Percentiles rank a stretch among this genome's conserved stretches.
Conservation (phyloP, 2,888 invertebrate species). For the Drosophila tanythrix region DNA sequence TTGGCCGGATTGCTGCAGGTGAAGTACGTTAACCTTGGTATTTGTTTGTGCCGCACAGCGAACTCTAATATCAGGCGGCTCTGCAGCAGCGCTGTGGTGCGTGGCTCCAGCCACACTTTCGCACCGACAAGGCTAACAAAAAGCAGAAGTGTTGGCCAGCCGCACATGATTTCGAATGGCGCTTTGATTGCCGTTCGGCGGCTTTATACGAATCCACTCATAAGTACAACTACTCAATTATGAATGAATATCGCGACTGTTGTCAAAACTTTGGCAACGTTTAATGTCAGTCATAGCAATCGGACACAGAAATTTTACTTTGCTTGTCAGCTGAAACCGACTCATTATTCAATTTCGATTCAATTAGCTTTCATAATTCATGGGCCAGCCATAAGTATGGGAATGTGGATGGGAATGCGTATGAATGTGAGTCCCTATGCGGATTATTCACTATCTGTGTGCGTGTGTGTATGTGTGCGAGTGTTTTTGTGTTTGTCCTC, state of each 20-base stretch:
- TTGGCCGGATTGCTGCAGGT: constrained; percentile 75
- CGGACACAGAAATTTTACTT: constrained; percentile 71
- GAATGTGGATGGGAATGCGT: constrained; percentile 37
- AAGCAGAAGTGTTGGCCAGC: constrained; percentile 9
- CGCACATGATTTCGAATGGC: constrained; percentile 26
- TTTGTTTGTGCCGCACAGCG: constrained; percentile 78
- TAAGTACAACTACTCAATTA: constrained; percentile 16
- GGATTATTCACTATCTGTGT: constrained; percentile 3
- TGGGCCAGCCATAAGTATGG: constrained; percentile 59
- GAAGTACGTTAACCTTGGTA: constrained; percentile 82
- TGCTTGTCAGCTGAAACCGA: constrained; percentile 65
- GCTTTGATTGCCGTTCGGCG: constrained; percentile 3
- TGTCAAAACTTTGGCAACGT: constrained; percentile 48
- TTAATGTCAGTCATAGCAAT: constrained; percentile 56
- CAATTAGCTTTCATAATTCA: constrained; percentile 79
- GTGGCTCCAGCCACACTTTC: constrained; percentile 29
- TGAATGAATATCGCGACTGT: constrained; percentile 21
- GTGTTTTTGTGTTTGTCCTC: constrained; percentile 44
- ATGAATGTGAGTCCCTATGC: constrained; percentile 30
- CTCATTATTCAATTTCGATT: constrained; percentile 78
- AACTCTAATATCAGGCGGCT: constrained; percentile 80
- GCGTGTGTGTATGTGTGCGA: constrained; percentile 9
- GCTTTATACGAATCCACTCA: constrained; percentile 19
- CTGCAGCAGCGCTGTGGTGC: constrained; percentile 55
- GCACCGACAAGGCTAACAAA: constrained; percentile 23